phyloP scores from a whole-genome alignment of 2,113 vertebrate species.

The Helogale parvula region DNA sequence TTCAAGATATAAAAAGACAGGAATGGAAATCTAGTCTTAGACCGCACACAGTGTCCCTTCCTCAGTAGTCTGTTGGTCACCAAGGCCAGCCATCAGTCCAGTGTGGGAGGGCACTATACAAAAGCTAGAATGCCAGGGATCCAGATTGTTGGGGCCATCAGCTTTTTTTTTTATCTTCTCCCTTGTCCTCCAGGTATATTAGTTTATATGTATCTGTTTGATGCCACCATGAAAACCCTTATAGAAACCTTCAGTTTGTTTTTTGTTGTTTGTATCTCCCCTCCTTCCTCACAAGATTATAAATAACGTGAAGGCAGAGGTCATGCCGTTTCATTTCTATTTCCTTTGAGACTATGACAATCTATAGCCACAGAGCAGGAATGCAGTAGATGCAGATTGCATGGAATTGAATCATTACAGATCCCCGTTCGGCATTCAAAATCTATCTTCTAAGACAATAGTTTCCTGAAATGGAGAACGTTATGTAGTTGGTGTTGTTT shows the following conservation, averaged over 20 bases:
- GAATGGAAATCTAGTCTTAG: not conserved
- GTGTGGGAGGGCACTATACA: not conserved
- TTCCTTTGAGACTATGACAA: not conserved
- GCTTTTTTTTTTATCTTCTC: not conserved
- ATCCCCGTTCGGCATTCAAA: not conserved
- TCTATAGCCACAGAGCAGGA: not conserved
- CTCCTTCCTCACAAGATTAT: not conserved
- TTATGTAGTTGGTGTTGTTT: not conserved
- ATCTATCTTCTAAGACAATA: not conserved
- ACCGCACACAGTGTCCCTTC: not conserved
- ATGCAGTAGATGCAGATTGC: not conserved
- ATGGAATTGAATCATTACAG: not conserved
- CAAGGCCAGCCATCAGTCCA: not conserved
- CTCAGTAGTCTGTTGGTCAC: not conserved
- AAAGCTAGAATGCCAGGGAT: not conserved
- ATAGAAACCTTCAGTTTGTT: not conserved
- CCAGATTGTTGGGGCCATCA: not conserved
- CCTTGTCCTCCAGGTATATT: not conserved
- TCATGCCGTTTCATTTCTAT: not conserved
- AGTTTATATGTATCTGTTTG: not conserved
- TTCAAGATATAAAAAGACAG: not conserved
- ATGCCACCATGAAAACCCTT: not conserved
- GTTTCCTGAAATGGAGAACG: conserved; percentile 1
- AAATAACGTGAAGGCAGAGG: not conserved
- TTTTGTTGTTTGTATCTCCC: not conserved